Evolutionary conservation across 2,888 invertebrate genomes (phyloP), one percentile per base, ranked within the genome.

Genomic region (Leucozona laternaria): DNA sequence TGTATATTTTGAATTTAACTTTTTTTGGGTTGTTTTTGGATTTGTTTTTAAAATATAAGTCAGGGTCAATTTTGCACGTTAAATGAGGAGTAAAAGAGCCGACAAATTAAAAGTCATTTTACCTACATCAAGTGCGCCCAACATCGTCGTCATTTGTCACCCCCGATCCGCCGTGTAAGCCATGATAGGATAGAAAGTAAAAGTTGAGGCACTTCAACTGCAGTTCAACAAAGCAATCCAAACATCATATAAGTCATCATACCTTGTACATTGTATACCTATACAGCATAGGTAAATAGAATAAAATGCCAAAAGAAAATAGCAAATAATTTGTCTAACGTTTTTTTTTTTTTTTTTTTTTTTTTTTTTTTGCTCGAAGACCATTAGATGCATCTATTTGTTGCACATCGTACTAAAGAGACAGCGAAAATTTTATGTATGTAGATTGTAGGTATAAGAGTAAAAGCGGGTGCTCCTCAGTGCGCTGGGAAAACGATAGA

Each of bases 351-450:
- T 50, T 68, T 68, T 4, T 5, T 7, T 6, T n/a, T 66, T 34
- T 66, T 48, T 66, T 66, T 13, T 13, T 25, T 28, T 31, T 77
- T 43, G 57, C 45, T 50, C 45, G 15, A 50, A 73, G 53, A 62
- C 60, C 70, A 85, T 85, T 85, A 81, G 85, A 86, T 81, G 81
- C 77, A 86, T 86, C 78, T 70, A 86, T 85, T 85, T 85, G 84
- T 86, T 81, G 81, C 81, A 77, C 78, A 86, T 81, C 78, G 62
- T 20, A 11, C 50, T 68, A 64, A 20, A 58, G 70, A 72, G 37
- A 40, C 13, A 58, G 45, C 31, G 13, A 55, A 40, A 28, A 45
- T 48, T 50, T n/a, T 20, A 11, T 37, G 20, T 45, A 20, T 64
- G 31, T 62, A 10, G 31, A n/a, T n/a, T n/a, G 31, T 13, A 8